Percentiles rank a stretch among this genome's conserved stretches.
Evolutionary conservation across 2,888 invertebrate genomes (phyloP).

Genomic region (Trisateles emortualis): DNA sequence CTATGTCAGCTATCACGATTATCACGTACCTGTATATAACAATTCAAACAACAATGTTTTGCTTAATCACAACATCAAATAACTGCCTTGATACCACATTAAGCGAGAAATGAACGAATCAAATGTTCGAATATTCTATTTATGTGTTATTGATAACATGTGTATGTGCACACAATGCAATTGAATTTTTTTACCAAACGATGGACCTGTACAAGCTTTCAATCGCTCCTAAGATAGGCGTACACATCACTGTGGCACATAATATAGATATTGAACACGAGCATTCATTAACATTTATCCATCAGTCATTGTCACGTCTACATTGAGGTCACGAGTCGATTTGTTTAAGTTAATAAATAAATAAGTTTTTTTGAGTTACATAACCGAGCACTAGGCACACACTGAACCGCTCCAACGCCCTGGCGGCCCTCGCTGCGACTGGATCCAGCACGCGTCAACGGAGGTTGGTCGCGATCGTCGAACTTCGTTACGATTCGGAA

Average conservation of each 20-base stretch:
- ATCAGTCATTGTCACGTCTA: conserved; percentile 49
- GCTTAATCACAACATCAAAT: conserved; percentile 19
- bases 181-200: conserved; percentile 67
- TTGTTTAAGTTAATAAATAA: conserved; percentile 80
- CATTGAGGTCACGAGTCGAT: conserved; percentile 52
- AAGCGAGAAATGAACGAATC: conserved; percentile 7
- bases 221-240: conserved; percentile 75
- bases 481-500: conserved; percentile 83
- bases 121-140: conserved; percentile 44
- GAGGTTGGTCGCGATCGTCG: conserved; percentile 82
- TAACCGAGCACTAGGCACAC: conserved; percentile 78
- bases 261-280: conserved; percentile 46
- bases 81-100: conserved; percentile 43
- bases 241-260: conserved; percentile 80
- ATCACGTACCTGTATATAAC: conserved; percentile 27
- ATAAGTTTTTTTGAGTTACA: conserved; percentile 84
- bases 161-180: conserved; percentile 41
- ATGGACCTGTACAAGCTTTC: conserved; percentile 77
- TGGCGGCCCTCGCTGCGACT: conserved; percentile 84
- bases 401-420: conserved; percentile 81
- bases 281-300: conserved; percentile 37
- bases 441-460: conserved; percentile 81
- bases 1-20: conserved; percentile 15
- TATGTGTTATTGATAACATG: conserved; percentile 31
- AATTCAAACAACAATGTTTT: conserved; percentile 41